Percentiles rank a stretch among this genome's conserved stretches.
These are phyloP conservation scores for Lordiphosa stackelbergi DNA, from an alignment of 1,140 invertebrate genomes.

Conservation along the genomic window DNA sequence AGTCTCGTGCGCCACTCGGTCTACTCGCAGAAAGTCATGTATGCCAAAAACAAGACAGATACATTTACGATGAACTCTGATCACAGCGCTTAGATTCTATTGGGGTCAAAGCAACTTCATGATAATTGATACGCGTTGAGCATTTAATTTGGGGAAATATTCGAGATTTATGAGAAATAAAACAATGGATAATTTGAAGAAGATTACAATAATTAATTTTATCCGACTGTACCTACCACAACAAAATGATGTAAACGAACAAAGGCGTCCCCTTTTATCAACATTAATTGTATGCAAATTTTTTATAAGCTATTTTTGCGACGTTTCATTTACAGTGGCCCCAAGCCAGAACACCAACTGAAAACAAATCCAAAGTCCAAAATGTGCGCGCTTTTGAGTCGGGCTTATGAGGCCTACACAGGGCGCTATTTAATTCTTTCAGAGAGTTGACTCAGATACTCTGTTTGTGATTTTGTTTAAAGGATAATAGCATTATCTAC, in stretches of 20 bases:
- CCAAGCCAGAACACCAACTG: slow-evolving; percentile 28
- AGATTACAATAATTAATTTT: too few relatives aligned
- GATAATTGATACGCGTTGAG: slow-evolving; percentile 19
- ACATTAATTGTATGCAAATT: slow-evolving; percentile 32
- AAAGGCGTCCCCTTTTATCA: neutral
- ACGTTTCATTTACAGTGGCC: slow-evolving; percentile 39
- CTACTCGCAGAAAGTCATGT: slow-evolving; percentile 63
- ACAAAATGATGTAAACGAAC: slow-evolving; percentile 8
- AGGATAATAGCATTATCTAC: neutral
- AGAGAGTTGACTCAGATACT: slow-evolving; percentile 18
- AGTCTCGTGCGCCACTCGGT: slow-evolving; percentile 56
- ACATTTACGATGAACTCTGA: slow-evolving; percentile 19
- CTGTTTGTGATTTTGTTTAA: neutral
- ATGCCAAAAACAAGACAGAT: slow-evolving; percentile 40
- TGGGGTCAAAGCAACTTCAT: slow-evolving; percentile 38
- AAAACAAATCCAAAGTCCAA: slow-evolving; percentile 74
- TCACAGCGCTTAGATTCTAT: slow-evolving; percentile 13
- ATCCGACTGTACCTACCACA: slow-evolving; percentile 23
- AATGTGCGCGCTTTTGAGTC: slow-evolving; percentile 38
- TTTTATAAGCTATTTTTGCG: slow-evolving; percentile 44
- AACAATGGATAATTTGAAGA: neutral
- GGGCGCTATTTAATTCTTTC: slow-evolving; percentile 28
- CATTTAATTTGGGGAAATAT: slow-evolving; percentile 11
- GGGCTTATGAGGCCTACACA: slow-evolving; percentile 25
- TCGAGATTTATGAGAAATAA: neutral